Conservation (phyloP, 2,113 vertebrate species). For the Garra rufa region DNA sequence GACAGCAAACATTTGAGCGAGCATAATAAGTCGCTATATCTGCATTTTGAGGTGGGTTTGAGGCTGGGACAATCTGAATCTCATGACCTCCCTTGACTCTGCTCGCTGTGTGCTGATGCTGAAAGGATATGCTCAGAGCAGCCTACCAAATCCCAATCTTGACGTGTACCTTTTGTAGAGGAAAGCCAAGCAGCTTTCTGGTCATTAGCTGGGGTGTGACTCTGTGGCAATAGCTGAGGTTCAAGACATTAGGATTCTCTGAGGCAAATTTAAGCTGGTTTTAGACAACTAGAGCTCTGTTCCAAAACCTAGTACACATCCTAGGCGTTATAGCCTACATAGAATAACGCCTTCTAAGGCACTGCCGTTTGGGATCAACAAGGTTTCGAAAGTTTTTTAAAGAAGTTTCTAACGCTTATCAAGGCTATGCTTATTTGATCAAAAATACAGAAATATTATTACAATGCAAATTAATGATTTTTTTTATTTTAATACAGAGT, state of each 20-base stretch:
- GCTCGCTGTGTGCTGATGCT: constrained; percentile 25
- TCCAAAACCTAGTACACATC: neutral
- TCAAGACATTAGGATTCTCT: constrained; percentile 26
- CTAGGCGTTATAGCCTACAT: neutral
- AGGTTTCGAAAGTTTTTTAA: too few species aligned
- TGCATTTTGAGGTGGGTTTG: constrained; percentile 42
- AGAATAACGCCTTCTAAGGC: neutral
- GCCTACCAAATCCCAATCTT: constrained; percentile 14
- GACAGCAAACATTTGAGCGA: constrained; percentile 13
- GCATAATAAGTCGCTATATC: constrained; percentile 41
- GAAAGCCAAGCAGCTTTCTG: constrained; percentile 24
- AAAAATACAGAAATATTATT: too few species aligned
- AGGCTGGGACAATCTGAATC: constrained; percentile 8
- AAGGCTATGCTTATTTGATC: too few species aligned
- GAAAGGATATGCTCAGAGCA: neutral
- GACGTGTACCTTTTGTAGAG: constrained; percentile 19
- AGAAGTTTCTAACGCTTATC: too few species aligned
- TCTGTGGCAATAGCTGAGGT: constrained; percentile 6
- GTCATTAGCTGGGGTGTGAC: constrained; percentile 12
- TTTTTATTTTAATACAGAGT: too few species aligned
- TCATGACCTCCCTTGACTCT: constrained; percentile 28
- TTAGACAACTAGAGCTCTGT: constrained; percentile 12
- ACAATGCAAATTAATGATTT: too few species aligned
- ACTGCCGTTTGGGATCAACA: too few species aligned
- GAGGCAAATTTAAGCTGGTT: constrained; percentile 10